phyloP scores from a whole-genome alignment of 2,888 invertebrate genomes.

The Norana najaformis region DNA sequence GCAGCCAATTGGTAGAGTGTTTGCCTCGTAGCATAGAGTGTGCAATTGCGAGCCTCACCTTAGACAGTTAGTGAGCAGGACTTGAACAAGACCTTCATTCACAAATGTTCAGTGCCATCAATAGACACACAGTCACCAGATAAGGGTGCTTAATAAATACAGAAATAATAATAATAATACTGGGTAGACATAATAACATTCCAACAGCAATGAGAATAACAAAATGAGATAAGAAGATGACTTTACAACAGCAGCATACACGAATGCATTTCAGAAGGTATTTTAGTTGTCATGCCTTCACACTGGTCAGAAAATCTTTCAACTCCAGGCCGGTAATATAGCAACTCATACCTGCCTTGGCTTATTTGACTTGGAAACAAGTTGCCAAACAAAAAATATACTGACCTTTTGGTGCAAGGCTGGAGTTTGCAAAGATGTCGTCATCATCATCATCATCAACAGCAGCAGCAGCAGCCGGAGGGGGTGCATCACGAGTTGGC shows the following conservation, averaged over 20 bases:
- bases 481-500: background rate
- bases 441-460: conserved; percentile 38
- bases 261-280: background rate
- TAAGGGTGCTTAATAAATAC: background rate
- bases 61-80: background rate
- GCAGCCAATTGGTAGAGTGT: no score
- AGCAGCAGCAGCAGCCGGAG: no score
- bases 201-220: background rate
- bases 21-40: no score
- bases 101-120: background rate
- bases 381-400: background rate
- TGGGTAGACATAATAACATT: no score
- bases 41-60: background rate
- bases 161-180: no score
- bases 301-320: background rate
- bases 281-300: background rate
- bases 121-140: background rate
- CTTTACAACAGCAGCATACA: background rate
- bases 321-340: background rate
- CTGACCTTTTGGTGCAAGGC: conserved; percentile 17
- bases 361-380: background rate
- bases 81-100: background rate
- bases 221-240: background rate
- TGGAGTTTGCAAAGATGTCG: conserved; percentile 40
- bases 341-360: no score